A percentile compares a stretch with the other conserved stretches of the same genome.
phyloP scores from a whole-genome alignment of 2,797 vertebrate genomes.

The Amblyraja radiata region DNA sequence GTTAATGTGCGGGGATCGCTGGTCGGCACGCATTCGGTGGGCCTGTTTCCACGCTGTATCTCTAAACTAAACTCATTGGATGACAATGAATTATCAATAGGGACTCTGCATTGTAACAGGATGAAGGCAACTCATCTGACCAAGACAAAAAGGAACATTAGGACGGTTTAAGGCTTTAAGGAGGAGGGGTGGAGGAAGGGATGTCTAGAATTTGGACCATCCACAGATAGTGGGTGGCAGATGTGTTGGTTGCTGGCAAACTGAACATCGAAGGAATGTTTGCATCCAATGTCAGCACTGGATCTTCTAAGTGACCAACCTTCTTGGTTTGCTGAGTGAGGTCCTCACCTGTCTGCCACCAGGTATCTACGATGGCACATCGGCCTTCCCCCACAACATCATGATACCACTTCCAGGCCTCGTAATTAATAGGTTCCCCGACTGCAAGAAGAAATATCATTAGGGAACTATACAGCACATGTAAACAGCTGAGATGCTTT shows the following conservation, averaged over 20 bases:
- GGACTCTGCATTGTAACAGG: not conserved
- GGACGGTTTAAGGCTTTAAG: not conserved
- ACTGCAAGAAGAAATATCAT: constrained; percentile 59
- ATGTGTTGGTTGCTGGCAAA: not conserved
- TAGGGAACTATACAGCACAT: not conserved
- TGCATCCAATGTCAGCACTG: not conserved
- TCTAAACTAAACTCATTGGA: too few relatives aligned
- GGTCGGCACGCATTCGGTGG: too few relatives aligned
- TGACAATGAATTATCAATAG: too few relatives aligned
- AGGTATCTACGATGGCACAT: constrained; percentile 86
- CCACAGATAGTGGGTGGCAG: not conserved
- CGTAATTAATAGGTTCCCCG: constrained; percentile 90
- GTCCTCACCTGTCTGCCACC: constrained; percentile 93
- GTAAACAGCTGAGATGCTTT: too few relatives aligned
- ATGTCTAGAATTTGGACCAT: not conserved
- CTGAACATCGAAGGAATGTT: not conserved
- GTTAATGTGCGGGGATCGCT: too few relatives aligned
- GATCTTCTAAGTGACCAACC: not conserved
- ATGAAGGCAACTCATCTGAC: not conserved
- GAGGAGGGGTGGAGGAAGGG: not conserved
- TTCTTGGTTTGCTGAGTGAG: not conserved
- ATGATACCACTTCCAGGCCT: constrained; percentile 93
- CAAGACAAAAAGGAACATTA: not conserved
- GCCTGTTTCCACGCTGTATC: too few relatives aligned
- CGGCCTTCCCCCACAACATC: constrained; percentile 77